Evolutionary conservation across 1,140 invertebrate genomes (phyloP), one percentile per base, ranked within the genome.

Genomic region (Macrosteles quadrilineatus): DNA sequence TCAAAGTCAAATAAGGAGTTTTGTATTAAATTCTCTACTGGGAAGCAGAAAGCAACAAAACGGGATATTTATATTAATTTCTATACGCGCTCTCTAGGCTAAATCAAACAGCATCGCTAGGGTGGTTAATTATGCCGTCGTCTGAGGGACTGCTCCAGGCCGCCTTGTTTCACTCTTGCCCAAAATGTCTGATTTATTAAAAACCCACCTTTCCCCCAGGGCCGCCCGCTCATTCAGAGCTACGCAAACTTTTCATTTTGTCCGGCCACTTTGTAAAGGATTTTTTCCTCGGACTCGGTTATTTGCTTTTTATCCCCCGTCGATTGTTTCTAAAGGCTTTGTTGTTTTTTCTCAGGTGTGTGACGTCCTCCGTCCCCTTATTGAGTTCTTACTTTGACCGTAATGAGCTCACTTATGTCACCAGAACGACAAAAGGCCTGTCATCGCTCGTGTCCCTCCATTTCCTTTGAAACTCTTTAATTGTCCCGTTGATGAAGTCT

Each of bases 71-170:
- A 69, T 76, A 76, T 76, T 76, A 76, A 76, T 76, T 76, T 76
- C 74, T 75, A 74, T 70, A 73, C 73, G 73, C 74, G 72, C 70
- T 57, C 68, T 69, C 68, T 64, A 64, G 68, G 68, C 68, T 74
- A 75, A 76, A 76, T 76, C 73, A 76, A 76, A 76, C 76, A 76
- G 70, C 75, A 76, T 75, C 73, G 57, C 72, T 70, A 74, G 72
- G 73, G 50, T 74, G 75, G 76, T 75, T 76, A 76, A 76, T 76
- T 76, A 76, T 73, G 67, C 30, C 43, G 25, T 40, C 32, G 68
- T 29, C 53, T 47, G 32, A 40, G 25, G 47, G 67, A n/a, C 30
- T 27, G 40, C 36, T 40, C 66, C 2, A 3, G 45, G 66, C 66
- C 25, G 68, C 30, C 55, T 63, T 63, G 40, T 47, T 36, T 63